A percentile compares a stretch with the other conserved stretches of the same genome.
phyloP scores from a whole-genome alignment of 2,888 invertebrate species.

The Geotrupes spiniger region DNA sequence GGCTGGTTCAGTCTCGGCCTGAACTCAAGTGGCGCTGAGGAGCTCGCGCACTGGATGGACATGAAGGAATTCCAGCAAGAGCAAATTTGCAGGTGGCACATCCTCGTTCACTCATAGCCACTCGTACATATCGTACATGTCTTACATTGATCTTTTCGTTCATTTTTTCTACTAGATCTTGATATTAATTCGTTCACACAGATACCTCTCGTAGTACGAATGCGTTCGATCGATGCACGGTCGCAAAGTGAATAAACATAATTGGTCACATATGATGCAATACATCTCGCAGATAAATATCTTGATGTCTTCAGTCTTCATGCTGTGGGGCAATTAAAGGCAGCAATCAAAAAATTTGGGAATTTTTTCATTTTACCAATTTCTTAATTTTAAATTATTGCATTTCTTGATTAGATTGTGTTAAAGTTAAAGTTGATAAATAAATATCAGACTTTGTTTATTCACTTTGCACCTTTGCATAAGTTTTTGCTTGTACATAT shows the following conservation, averaged over 20 bases:
- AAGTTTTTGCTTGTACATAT: too few relatives aligned
- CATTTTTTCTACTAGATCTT: neutral
- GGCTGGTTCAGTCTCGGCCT: slow-evolving; percentile 95
- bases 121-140: slow-evolving; percentile 21
- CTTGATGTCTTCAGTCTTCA: too few relatives aligned
- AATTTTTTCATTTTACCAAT: too few relatives aligned
- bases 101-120: slow-evolving; percentile 69
- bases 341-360: too few relatives aligned
- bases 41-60: slow-evolving; percentile 90
- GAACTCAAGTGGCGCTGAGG: slow-evolving; percentile 89
- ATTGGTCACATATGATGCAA: slow-evolving; percentile 6
- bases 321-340: too few relatives aligned
- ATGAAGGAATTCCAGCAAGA: slow-evolving; percentile 86
- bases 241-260: neutral
- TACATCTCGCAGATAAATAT: too few relatives aligned
- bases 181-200: neutral
- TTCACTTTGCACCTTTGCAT: too few relatives aligned
- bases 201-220: too few relatives aligned
- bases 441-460: too few relatives aligned
- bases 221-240: neutral
- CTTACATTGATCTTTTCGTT: slow-evolving; percentile 13
- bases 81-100: slow-evolving; percentile 92
- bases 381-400: too few relatives aligned
- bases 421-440: too few relatives aligned
- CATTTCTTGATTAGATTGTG: too few relatives aligned